Base-by-base conservation (phyloP, 2,113 vertebrate genomes). In the Neomonachus schauinslandi region DNA sequence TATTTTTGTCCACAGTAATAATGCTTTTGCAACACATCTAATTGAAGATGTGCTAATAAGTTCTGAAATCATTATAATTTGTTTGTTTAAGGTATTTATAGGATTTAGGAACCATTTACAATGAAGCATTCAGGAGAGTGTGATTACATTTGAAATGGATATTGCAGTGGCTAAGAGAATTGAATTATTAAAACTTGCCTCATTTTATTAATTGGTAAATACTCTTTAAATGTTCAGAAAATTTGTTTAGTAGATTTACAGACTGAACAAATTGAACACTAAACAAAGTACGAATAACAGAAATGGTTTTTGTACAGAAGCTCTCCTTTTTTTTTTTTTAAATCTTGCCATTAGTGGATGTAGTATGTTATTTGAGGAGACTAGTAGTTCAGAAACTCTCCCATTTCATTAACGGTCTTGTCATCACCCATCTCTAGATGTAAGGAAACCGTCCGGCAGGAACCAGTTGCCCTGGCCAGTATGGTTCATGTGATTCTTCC, bases 81-180 rank as follows among this genome's bases (percentile, higher is more conserved):
- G 63, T 39, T 88, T 84, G 22, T 46, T 72, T 69, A 71, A 82
- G 12, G 28, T 51, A 1, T 69, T 91, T 96, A 72, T 61, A 84
- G n/a, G 55, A 81, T 42, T 79, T 63, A 31, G 26, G 94, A 85
- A 39, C 61, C 4, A 1, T 79, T 83, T 74, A 83, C 59, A 79
- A 36, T 57, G 46, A 88, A 89, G 67, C 14, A 53, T 80, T 94
- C 57, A 33, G 51, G 55, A 94, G 87, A 93, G 42, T 31, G 36
- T 76, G 36, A 80, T 94, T 92, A 94, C 53, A 85, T 89, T 42
- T 79, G 72, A 89, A 94, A 89, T 7, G n/a, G 74, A 26, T 26
- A 90, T 92, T 92, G 91, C 36, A 92, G 49, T 57, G 71, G 81
- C n/a, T 74, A n/a, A 94, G 65, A 63, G 10, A 84, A 91, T 19